Base-by-base conservation (phyloP, 2,113 vertebrate species). In the Corythaeola cristata region DNA sequence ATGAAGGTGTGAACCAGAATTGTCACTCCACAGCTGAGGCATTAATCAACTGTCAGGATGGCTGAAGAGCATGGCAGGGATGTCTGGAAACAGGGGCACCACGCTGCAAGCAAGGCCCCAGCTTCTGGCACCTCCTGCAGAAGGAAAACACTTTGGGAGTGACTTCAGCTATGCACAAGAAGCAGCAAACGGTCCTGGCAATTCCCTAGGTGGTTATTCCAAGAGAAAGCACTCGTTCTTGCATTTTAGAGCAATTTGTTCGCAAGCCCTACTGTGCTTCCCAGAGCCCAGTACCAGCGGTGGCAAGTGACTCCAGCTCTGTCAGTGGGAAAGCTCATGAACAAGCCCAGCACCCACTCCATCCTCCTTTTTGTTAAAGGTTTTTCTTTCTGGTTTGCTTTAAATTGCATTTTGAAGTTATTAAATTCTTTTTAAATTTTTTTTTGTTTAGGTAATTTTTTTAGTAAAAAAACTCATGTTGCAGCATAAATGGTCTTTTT, bases 41-140 rank as follows among this genome's bases (percentile, higher is more conserved):
- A 97, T 96, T 98, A 96, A 98, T 97, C 96, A 96, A 85, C 73
- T 95, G 95, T 90, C 96, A 97, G 75, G 90, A 67, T 3, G 10
- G 39, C 93, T 97, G 95, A 94, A 55, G 88, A 95, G 59, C 15
- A 8, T 23, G 69, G 75, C 76, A 39, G 72, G 89, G 78, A 49
- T 88, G 89, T 52, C 91, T 85, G 75, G 83, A 59, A 50, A 55
- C 92, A 3, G 17, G 95, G 88, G 49, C 59, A 85, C 64, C 53
- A 11, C 0, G 6, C 58, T 58, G 74, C 66, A 50, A 35, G 47
- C 2, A 0, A 93, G 21, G 56, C 3, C 53, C 12, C 26, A 0
- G 4, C 49, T 78, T 10, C 71, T 11, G 77, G 69, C 45, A 82
- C 55, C 81, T 90, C 89, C 72, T 16, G 50, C 32, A 9, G 64